phyloP scores from a whole-genome alignment of 2,113 vertebrate species.

The Colius striatus region DNA sequence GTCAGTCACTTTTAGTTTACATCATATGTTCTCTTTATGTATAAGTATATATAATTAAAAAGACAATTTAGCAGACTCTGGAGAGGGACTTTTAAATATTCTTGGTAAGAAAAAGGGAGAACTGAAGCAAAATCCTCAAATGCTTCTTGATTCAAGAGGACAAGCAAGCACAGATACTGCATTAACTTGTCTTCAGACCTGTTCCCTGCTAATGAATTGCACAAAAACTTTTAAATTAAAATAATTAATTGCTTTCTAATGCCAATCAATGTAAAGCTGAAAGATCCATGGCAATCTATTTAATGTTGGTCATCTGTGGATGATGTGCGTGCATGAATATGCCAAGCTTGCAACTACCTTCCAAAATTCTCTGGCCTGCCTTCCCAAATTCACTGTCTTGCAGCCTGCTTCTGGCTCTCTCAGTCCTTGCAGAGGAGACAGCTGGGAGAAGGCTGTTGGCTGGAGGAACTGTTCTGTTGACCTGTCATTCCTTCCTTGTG shows the following conservation, averaged over 20 bases:
- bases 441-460: neutral
- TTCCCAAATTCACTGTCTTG: neutral
- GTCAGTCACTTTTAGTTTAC: slow-evolving; percentile 10
- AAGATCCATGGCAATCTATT: neutral
- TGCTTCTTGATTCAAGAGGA: neutral
- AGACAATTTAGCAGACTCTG: neutral
- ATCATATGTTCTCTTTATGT: neutral
- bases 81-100: neutral
- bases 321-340: neutral
- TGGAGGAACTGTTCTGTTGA: neutral
- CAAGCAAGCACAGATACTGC: neutral
- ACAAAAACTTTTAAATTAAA: neutral
- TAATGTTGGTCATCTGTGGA: neutral
- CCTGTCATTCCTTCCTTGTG: neutral
- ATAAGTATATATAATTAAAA: neutral
- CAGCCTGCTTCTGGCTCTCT: neutral
- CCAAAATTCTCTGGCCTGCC: neutral
- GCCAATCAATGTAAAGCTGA: neutral
- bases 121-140: neutral
- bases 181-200: neutral
- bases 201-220: neutral
- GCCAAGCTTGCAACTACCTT: neutral
- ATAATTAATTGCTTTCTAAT: slow-evolving; percentile 22
- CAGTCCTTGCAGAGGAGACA: fast-evolving
- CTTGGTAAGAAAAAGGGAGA: neutral